Evolutionary conservation across 1,140 invertebrate species (phyloP).

Genomic region (Scaptomyza montana): DNA sequence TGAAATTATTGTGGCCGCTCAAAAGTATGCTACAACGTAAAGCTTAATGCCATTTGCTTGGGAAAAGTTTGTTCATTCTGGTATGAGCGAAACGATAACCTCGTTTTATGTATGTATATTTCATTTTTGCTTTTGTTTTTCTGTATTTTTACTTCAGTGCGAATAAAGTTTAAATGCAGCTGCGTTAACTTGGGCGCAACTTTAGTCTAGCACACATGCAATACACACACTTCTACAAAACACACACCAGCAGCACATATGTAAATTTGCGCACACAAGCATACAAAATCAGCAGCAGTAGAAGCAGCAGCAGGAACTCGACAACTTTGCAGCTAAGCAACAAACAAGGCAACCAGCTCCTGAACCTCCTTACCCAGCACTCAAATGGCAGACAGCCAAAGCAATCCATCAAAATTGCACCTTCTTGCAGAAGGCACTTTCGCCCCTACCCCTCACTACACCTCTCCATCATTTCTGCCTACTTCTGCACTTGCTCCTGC

Average conservation of each 20-base stretch:
- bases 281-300: conserved; percentile 44
- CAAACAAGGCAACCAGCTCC: conserved; percentile 69
- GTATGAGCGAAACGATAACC: conserved; percentile 12
- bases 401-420: conserved; percentile 84
- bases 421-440: conserved; percentile 69
- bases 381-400: conserved; percentile 56
- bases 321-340: conserved; percentile 81
- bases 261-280: conserved; percentile 54
- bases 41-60: conserved; percentile 62
- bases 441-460: background rate
- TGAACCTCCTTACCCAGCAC: conserved; percentile 32
- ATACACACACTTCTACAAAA: conserved; percentile 15
- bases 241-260: conserved; percentile 31
- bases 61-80: conserved; percentile 66
- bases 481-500: conserved; percentile 11
- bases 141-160: conserved; percentile 38
- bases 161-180: conserved; percentile 76
- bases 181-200: conserved; percentile 71
- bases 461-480: background rate
- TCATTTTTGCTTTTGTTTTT: background rate
- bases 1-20: conserved; percentile 16
- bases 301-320: conserved; percentile 37
- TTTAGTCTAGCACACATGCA: conserved; percentile 32
- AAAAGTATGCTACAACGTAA: conserved; percentile 60
- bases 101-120: background rate